These are phyloP conservation scores for Caenorhabditis panamensis DNA, from an alignment of 2,888 invertebrate species.

Conservation along the genomic window DNA sequence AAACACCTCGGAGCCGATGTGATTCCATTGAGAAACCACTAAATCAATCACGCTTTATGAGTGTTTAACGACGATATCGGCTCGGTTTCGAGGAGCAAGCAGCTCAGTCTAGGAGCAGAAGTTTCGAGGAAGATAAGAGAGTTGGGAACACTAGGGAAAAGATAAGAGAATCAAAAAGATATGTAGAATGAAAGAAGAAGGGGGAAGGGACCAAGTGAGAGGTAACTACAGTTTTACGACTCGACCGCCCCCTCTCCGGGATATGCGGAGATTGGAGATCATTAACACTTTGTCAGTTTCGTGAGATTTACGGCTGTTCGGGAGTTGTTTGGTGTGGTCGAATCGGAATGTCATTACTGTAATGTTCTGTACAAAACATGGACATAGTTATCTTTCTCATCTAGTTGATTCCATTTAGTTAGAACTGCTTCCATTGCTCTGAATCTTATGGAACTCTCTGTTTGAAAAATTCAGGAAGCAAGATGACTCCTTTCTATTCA, in stretches of 20 bases:
- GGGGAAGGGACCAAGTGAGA: background rate
- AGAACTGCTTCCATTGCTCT: too few relatives aligned
- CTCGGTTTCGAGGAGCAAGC: background rate
- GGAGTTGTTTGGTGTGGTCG: background rate
- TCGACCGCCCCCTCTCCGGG: background rate
- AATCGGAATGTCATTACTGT: background rate
- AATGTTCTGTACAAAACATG: background rate
- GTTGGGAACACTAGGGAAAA: too few relatives aligned
- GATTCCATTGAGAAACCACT: slow-evolving; percentile 22
- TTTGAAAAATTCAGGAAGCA: too few relatives aligned
- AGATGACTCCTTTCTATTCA: too few relatives aligned
- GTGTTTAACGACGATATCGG: slow-evolving; percentile 1
- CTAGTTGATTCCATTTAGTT: too few relatives aligned
- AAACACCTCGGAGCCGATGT: slow-evolving; percentile 15
- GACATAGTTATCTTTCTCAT: too few relatives aligned
- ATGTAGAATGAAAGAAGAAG: background rate
- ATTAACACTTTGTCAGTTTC: slow-evolving; percentile 35
- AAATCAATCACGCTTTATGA: slow-evolving; percentile 60
- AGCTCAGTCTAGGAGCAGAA: background rate
- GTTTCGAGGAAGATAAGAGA: background rate
- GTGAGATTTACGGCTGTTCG: slow-evolving; percentile 12
- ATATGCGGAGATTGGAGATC: slow-evolving; percentile 29
- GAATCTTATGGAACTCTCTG: too few relatives aligned
- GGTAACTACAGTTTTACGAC: slow-evolving; percentile 18
- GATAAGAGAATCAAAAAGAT: slow-evolving; percentile 2